Percentiles rank a stretch among this genome's conserved stretches.
phyloP scores from a whole-genome alignment of 35 echinoderm and acorn worm genomes.

The Eucidaris tribuloides region DNA sequence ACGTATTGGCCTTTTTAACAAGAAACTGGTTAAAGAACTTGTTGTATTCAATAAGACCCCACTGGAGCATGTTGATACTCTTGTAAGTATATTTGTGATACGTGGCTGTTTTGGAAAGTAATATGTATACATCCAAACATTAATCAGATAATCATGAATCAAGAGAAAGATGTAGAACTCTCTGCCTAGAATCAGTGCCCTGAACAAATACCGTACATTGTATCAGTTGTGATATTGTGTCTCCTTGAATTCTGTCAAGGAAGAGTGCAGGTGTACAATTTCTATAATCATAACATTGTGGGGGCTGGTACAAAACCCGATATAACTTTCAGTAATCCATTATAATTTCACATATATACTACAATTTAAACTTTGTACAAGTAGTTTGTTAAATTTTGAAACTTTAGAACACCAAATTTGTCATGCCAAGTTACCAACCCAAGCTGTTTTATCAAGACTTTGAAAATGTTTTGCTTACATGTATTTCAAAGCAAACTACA shows the following conservation, averaged over 20 bases:
- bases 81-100: background rate
- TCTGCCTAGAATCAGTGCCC: background rate
- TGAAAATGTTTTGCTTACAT: background rate
- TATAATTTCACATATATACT: too few species aligned
- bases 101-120: background rate
- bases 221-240: too few species aligned
- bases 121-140: background rate
- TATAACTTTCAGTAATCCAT: too few species aligned
- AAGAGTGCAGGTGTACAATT: too few species aligned
- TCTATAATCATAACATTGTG: too few species aligned
- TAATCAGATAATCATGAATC: background rate
- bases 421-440: too few species aligned
- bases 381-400: too few species aligned
- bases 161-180: background rate
- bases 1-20: conserved; percentile 24
- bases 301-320: too few species aligned
- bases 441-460: too few species aligned
- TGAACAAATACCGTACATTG: background rate
- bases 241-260: too few species aligned
- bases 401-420: too few species aligned
- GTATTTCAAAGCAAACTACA: background rate
- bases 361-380: too few species aligned
- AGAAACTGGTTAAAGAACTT: conserved; percentile 12
- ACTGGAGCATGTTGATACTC: background rate
- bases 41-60: conserved; percentile 37